Evolutionary conservation across 2,113 vertebrate genomes (phyloP).

Genomic region (Leucopsar rothschildi): DNA sequence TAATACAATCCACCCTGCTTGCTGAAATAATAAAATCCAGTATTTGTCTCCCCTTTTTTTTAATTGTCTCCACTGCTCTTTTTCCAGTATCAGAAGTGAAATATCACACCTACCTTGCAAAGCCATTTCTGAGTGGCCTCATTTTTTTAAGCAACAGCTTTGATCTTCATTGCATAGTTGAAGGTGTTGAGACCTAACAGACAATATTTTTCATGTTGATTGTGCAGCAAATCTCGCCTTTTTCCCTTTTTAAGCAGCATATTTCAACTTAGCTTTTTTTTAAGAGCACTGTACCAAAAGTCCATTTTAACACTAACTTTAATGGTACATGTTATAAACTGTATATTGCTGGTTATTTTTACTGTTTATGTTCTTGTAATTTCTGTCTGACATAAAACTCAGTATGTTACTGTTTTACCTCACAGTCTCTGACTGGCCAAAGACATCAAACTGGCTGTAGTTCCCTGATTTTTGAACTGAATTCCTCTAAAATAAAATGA

Average conservation of each 20-base stretch:
- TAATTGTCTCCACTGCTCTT: background rate
- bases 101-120: background rate
- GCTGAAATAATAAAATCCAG: background rate
- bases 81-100: background rate
- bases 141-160: background rate
- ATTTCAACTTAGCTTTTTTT: background rate
- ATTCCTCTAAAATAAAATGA: constrained; percentile 62
- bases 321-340: background rate
- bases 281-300: background rate
- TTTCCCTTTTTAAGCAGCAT: background rate
- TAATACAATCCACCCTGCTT: background rate
- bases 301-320: background rate
- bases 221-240: background rate
- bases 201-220: background rate
- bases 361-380: background rate
- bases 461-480: constrained; percentile 43
- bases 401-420: constrained; percentile 44
- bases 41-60: background rate
- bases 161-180: background rate
- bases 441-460: constrained; percentile 20
- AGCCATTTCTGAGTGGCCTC: background rate
- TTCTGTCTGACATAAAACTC: constrained; percentile 47
- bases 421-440: constrained; percentile 12
- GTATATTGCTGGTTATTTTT: background rate
- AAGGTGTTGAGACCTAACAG: background rate